Evolutionary conservation across 1,140 invertebrate species (phyloP).

Genomic region (Brachionus plicatilis): DNA sequence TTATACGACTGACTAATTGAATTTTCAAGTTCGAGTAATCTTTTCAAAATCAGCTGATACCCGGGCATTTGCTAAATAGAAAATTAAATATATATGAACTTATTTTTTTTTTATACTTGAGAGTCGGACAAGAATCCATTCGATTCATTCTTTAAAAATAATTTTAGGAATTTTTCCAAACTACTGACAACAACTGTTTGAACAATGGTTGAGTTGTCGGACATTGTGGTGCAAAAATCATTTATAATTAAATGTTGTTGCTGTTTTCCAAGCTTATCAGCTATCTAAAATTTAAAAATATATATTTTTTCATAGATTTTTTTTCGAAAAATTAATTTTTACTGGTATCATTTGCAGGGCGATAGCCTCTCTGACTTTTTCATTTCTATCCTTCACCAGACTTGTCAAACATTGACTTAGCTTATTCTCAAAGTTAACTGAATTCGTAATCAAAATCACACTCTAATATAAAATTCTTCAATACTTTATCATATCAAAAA

Average conservation of each 20-base stretch:
- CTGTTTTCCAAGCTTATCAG: neutral
- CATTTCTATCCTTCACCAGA: conserved; percentile 9
- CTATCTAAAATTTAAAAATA: neutral
- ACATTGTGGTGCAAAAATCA: conserved; percentile 20
- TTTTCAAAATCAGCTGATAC: conserved; percentile 13
- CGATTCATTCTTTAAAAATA: conserved; percentile 9
- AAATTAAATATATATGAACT: neutral
- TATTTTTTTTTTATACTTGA: neutral
- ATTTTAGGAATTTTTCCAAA: conserved; percentile 24
- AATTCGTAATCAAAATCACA: neutral
- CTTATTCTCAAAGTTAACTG: conserved; percentile 25
- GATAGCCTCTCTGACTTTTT: neutral
- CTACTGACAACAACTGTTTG: neutral
- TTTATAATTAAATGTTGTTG: conserved; percentile 26
- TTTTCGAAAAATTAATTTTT: neutral
- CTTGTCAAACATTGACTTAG: conserved; percentile 19
- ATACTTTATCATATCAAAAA: neutral
- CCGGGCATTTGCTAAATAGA: conserved; percentile 23
- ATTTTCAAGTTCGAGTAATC: conserved; percentile 5
- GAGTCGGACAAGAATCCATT: conserved; percentile 15
- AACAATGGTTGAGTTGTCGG: neutral
- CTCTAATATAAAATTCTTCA: neutral
- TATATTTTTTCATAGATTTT: neutral
- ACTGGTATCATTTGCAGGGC: neutral
- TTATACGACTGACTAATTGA: conserved; percentile 5